Base-by-base conservation (phyloP, 2,797 vertebrate species). In the Acrocephalus scirpaceus region DNA sequence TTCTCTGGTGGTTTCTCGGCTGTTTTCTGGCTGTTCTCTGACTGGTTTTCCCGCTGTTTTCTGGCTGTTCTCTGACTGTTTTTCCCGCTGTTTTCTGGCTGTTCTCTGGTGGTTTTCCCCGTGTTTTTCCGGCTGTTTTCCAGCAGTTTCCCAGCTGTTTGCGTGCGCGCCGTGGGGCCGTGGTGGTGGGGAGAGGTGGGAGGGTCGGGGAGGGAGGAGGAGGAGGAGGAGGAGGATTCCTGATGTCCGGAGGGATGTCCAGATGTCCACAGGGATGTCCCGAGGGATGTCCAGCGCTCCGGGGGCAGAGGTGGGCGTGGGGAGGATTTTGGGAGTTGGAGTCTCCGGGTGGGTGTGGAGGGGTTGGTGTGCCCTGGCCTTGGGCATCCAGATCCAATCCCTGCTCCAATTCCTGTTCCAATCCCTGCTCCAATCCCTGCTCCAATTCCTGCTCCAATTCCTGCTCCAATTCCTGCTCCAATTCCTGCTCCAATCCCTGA, bases 391-490 rank as follows among this genome's bases (percentile, higher is more conserved):
- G 47, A 11, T 26, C 14, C 25, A 5, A 9, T 15, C 14, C 48
- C 50, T 51, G 29, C 19, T 36, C 22, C 10, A 1, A 17, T 9
- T 44, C 56, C 5, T 10, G 44, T 0, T 47, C 7, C 7, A 11
- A 12, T 44, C 14, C n/a, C 11, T 9, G 34, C 12, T 27, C 57
- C 16, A 1, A 7, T 10, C 13, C 7, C 7, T 36, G 53, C 19
- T 54, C 51, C 51, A 4, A 9, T 29, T 27, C 38, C 36, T 10
- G 58, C 7, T 60, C 57, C 36, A 3, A 15, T 18, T 12, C 18
- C 26, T 42, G 38, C 15, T 14, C n/a, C n/a, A n/a, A n/a, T n/a
- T n/a, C n/a, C n/a, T n/a, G n/a, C n/a, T n/a, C n/a, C 36, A 36
- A 36, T 36, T 36, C 36, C 36, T 36, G 36, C 36, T 36, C 36